A percentile compares a stretch with the other conserved stretches of the same genome.
phyloP scores from a whole-genome alignment of 2,888 invertebrate species.

The Andrena marginata region DNA sequence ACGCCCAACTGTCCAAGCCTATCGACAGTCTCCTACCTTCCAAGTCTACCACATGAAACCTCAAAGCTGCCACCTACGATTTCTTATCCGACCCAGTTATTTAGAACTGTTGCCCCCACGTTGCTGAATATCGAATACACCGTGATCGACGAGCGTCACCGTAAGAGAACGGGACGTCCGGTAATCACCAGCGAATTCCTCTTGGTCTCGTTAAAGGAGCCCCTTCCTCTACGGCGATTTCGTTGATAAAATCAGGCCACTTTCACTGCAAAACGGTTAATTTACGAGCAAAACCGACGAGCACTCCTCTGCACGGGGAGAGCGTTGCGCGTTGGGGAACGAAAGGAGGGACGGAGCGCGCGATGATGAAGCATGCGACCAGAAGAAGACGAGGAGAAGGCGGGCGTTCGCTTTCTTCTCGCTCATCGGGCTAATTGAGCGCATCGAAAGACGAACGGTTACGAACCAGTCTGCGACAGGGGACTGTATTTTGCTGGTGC shows the following conservation, averaged over 20 bases:
- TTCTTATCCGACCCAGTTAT: neutral
- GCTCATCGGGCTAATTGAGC: slow-evolving; percentile 61
- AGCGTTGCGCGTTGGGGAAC: slow-evolving; percentile 8
- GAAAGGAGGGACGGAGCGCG: slow-evolving; percentile 12
- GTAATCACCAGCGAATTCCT: slow-evolving; percentile 25
- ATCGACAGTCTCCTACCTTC: too few relatives aligned
- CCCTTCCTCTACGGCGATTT: slow-evolving; percentile 37
- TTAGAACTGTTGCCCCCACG: neutral
- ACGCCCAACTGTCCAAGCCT: too few relatives aligned
- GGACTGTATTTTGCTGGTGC: slow-evolving; percentile 30
- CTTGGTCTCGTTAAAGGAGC: slow-evolving; percentile 32
- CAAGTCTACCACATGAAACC: neutral
- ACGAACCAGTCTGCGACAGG: slow-evolving; percentile 43
- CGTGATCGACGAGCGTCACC: neutral
- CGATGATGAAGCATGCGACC: slow-evolving; percentile 13
- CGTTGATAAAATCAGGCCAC: slow-evolving; percentile 64
- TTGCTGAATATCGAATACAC: neutral
- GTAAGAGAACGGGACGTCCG: slow-evolving; percentile 20
- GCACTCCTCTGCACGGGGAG: slow-evolving; percentile 1
- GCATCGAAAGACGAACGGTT: slow-evolving; percentile 55
- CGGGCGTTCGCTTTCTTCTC: slow-evolving; percentile 56
- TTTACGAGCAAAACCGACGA: slow-evolving; percentile 58
- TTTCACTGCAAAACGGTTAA: slow-evolving; percentile 67
- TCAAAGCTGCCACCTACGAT: neutral
- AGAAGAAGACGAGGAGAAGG: slow-evolving; percentile 13